Evolutionary conservation across 2,888 invertebrate genomes (phyloP).

Genomic region (Xylophagus ater): DNA sequence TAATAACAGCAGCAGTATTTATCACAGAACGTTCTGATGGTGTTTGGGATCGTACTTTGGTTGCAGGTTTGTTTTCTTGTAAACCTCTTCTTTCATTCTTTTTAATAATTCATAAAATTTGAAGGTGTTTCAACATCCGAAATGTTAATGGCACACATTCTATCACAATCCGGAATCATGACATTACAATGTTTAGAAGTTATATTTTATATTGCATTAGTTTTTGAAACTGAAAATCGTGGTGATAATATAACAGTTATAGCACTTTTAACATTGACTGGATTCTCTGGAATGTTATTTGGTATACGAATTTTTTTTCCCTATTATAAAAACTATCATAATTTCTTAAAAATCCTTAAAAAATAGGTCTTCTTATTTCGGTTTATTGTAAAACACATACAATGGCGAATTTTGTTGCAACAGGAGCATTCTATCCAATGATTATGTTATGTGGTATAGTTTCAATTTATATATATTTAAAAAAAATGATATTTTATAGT

Average conservation of each 20-base stretch:
- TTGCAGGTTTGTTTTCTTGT: slow-evolving; percentile 48
- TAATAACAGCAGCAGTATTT: slow-evolving; percentile 72
- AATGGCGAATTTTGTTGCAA: slow-evolving; percentile 70
- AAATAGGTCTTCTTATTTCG: slow-evolving; percentile 65
- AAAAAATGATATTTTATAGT: neutral
- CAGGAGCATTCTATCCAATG: slow-evolving; percentile 85
- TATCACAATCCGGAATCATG: slow-evolving; percentile 63
- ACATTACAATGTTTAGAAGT: slow-evolving; percentile 52
- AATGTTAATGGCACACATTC: slow-evolving; percentile 69
- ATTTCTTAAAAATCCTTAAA: neutral
- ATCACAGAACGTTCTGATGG: slow-evolving; percentile 73
- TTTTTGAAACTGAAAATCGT: slow-evolving; percentile 37
- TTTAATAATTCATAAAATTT: too few relatives aligned
- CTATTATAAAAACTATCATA: neutral
- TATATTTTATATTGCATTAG: slow-evolving; percentile 36
- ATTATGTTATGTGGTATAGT: slow-evolving; percentile 71
- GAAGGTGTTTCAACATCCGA: slow-evolving; percentile 61
- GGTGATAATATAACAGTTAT: slow-evolving; percentile 44
- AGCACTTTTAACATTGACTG: slow-evolving; percentile 56
- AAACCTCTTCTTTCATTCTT: slow-evolving; percentile 1
- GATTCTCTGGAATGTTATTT: slow-evolving; percentile 75
- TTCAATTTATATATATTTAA: neutral
- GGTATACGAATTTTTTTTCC: slow-evolving; percentile 35
- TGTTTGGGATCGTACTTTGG: slow-evolving; percentile 75
- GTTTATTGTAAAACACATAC: slow-evolving; percentile 66